Conservation (phyloP, 2,888 invertebrate genomes). For the Pantelozetes paolii region DNA sequence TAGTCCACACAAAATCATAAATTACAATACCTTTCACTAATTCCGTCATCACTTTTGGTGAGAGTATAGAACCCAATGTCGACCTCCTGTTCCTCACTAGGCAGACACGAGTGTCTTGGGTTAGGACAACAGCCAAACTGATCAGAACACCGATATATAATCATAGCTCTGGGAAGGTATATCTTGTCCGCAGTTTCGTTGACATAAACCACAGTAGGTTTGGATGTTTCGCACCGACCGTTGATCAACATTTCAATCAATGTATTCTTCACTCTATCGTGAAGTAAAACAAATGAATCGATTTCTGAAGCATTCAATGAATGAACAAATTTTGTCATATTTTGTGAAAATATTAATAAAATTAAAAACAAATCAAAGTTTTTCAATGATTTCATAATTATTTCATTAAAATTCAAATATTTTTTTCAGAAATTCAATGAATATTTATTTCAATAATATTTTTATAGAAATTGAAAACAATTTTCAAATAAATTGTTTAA, state of each 20-base stretch:
- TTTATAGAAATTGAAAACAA: background rate
- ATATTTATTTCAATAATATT: background rate
- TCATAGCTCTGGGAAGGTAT: constrained; percentile 78
- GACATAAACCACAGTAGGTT: constrained; percentile 66
- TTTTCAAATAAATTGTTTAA: background rate
- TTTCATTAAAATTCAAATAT: background rate
- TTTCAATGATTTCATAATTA: background rate
- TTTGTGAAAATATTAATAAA: background rate
- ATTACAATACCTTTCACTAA: constrained; percentile 10
- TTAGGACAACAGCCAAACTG: constrained; percentile 80
- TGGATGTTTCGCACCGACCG: constrained; percentile 66
- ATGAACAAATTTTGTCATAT: background rate
- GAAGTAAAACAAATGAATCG: constrained; percentile 17
- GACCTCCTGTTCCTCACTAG: constrained; percentile 51
- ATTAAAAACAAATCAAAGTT: background rate
- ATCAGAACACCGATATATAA: constrained; percentile 77
- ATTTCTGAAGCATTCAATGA: constrained; percentile 15
- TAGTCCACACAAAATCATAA: too few relatives aligned
- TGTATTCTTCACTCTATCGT: constrained; percentile 13
- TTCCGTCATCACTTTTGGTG: constrained; percentile 3
- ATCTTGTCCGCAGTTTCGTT: constrained; percentile 62
- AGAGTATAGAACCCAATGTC: constrained; percentile 46
- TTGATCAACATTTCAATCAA: constrained; percentile 54
- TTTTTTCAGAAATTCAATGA: background rate
- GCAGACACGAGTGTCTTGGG: constrained; percentile 69